These are phyloP conservation scores for Rhea pennata DNA, from an alignment of 2,113 vertebrate genomes.

Conservation along the genomic window DNA sequence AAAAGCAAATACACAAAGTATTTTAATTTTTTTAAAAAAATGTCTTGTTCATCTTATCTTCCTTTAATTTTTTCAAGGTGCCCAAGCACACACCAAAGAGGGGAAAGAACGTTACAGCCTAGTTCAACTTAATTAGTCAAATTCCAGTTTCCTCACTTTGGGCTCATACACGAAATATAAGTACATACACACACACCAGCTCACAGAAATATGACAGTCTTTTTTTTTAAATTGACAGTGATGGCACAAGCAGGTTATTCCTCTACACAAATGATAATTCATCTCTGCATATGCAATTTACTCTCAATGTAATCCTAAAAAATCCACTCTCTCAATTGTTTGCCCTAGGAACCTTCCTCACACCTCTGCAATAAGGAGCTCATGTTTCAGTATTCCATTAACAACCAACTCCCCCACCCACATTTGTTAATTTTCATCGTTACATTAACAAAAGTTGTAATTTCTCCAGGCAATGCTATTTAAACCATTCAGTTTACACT, in stretches of 20 bases:
- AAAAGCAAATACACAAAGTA: not conserved
- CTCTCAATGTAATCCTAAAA: not conserved
- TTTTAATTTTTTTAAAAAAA: not conserved
- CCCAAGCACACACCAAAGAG: not conserved
- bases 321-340: not conserved
- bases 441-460: not conserved
- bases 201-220: not conserved
- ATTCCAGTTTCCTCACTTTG: not conserved
- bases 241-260: not conserved
- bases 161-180: not conserved
- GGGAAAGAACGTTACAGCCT: not conserved
- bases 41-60: not conserved
- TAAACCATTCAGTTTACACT: not conserved
- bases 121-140: not conserved
- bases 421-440: not conserved
- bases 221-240: not conserved
- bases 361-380: not conserved
- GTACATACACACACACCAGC: not conserved
- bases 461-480: not conserved
- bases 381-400: not conserved
- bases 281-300: not conserved
- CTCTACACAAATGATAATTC: not conserved
- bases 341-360: not conserved
- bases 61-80: not conserved
- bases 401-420: not conserved